Percentiles rank a stretch among this genome's conserved stretches.
Conservation (phyloP, 2,797 vertebrate species). For the Sciaenops ocellatus region DNA sequence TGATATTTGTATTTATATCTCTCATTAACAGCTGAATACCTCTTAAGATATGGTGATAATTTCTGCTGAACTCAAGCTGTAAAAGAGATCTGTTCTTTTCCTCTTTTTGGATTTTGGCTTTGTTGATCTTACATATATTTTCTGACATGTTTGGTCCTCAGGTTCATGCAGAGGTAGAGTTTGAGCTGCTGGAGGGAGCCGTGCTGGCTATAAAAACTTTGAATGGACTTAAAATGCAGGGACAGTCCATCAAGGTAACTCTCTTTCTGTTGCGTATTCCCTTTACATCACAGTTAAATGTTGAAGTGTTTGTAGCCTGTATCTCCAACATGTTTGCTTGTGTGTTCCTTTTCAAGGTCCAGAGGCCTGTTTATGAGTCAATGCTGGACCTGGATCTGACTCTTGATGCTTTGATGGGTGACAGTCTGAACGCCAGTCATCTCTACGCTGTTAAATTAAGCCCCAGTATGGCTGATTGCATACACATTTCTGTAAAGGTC, state of each 20-base stretch:
- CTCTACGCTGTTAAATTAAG: slow-evolving; percentile 80
- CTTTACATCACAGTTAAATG: neutral
- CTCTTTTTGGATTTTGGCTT: neutral
- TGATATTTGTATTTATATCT: neutral
- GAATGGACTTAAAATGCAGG: slow-evolving; percentile 81
- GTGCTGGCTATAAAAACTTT: slow-evolving; percentile 85
- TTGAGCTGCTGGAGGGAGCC: slow-evolving; percentile 88
- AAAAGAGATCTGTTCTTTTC: neutral
- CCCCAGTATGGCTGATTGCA: neutral
- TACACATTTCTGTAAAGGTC: neutral
- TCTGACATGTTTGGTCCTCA: slow-evolving; percentile 61
- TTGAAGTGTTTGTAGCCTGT: neutral
- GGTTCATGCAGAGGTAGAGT: slow-evolving; percentile 88
- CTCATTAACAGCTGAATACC: neutral
- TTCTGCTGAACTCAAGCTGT: neutral
- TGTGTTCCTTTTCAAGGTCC: slow-evolving; percentile 81
- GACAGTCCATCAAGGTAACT: slow-evolving; percentile 85
- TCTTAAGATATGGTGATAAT: neutral
- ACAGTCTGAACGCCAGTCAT: slow-evolving; percentile 79
- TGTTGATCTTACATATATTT: neutral
- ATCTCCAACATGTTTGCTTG: neutral
- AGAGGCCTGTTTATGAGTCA: slow-evolving; percentile 85
- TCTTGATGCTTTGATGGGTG: slow-evolving; percentile 82
- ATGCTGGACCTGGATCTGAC: slow-evolving; percentile 85
- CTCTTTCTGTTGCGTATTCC: neutral